phyloP scores from a whole-genome alignment of 1,140 invertebrate genomes.

The Apocrypta bakeri region DNA sequence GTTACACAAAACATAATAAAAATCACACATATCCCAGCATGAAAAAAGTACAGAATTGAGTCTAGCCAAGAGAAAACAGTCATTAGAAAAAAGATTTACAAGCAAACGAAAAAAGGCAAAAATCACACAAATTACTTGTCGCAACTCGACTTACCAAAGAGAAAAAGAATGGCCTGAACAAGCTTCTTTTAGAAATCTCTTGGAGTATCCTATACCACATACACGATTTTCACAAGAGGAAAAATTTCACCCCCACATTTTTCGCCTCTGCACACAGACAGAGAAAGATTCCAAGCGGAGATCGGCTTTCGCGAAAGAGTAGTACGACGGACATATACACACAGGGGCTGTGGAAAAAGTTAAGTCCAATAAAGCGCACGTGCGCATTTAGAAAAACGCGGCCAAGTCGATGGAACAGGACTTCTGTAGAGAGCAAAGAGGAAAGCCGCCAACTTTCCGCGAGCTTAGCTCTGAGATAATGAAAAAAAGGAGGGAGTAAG shows the following conservation, averaged over 20 bases:
- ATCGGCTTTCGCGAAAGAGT: background rate
- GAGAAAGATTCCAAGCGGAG: background rate
- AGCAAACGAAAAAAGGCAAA: too few relatives aligned
- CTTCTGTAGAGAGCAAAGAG: background rate
- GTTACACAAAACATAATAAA: background rate
- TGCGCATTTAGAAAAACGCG: conserved; percentile 32
- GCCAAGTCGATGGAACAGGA: conserved; percentile 5
- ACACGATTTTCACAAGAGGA: background rate
- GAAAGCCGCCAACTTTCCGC: conserved; percentile 18
- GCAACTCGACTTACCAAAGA: background rate
- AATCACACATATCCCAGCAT: background rate
- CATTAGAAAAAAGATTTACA: too few relatives aligned
- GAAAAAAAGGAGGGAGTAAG: conserved; percentile 26
- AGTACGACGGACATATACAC: background rate
- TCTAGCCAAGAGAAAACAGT: too few relatives aligned
- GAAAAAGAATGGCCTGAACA: background rate
- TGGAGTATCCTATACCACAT: background rate
- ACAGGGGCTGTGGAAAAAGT: background rate
- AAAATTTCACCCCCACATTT: background rate
- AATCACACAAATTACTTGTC: background rate
- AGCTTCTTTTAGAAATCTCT: background rate
- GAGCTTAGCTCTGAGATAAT: conserved; percentile 36
- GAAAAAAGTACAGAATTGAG: too few relatives aligned
- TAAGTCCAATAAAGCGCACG: conserved; percentile 36
- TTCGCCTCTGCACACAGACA: background rate